phyloP scores from a whole-genome alignment of 1,140 invertebrate genomes.

The Lepeophtheirus salmonis region DNA sequence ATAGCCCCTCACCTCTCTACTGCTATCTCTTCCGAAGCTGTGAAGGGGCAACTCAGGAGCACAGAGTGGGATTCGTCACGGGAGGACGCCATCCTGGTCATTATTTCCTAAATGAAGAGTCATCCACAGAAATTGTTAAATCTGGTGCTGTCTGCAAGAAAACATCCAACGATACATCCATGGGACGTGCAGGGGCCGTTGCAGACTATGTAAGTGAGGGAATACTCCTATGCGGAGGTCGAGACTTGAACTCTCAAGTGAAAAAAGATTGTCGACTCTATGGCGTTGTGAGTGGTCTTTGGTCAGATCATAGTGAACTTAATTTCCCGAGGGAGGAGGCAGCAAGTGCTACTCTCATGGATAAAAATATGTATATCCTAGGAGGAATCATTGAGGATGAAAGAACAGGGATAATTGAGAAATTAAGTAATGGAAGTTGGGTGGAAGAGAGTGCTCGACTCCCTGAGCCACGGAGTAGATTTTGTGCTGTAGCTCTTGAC shows the following conservation, averaged over 20 bases:
- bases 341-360: neutral
- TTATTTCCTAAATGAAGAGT: conserved; percentile 12
- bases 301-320: conserved; percentile 11
- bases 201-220: neutral
- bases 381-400: conserved; percentile 10
- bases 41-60: conserved; percentile 3
- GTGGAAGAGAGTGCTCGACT: neutral
- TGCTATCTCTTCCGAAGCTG: conserved; percentile 16
- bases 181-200: conserved; percentile 10
- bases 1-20: conserved; percentile 13
- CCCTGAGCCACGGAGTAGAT: conserved; percentile 1
- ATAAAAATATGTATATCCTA: neutral
- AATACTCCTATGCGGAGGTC: conserved; percentile 14
- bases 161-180: neutral
- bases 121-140: conserved; percentile 9
- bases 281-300: neutral
- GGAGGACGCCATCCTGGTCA: conserved; percentile 16
- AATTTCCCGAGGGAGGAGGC: conserved; percentile 6
- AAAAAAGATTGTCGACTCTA: conserved; percentile 6
- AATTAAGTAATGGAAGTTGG: neutral
- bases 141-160: neutral
- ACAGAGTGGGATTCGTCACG: conserved; percentile 1
- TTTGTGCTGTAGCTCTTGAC: conserved; percentile 1
- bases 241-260: neutral
- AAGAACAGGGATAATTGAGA: neutral